A percentile compares a stretch with the other conserved stretches of the same genome.
Conservation (phyloP, 2,888 invertebrate species). For the Pheosia tremula region DNA sequence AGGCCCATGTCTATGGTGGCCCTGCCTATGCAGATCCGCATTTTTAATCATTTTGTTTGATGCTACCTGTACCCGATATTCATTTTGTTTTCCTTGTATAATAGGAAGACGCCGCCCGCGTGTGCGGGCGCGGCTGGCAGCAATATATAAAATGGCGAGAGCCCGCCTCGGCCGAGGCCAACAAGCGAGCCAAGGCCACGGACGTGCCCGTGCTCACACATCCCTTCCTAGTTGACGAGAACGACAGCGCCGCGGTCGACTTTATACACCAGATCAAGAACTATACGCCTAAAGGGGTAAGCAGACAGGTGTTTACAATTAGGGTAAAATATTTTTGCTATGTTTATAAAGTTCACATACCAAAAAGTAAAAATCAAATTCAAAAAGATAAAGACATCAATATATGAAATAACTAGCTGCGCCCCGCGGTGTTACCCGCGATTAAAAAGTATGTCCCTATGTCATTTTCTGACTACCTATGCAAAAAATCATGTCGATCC, state of each 20-base stretch:
- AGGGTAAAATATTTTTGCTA: neutral
- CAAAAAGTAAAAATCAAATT: too few species aligned
- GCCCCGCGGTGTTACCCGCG: too few species aligned
- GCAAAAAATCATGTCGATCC: too few species aligned
- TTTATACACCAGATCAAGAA: slow-evolving; percentile 87
- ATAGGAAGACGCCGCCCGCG: slow-evolving; percentile 82
- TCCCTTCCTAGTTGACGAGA: slow-evolving; percentile 83
- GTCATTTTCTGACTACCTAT: too few species aligned
- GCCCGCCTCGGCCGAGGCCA: slow-evolving; percentile 94
- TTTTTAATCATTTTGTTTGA: too few species aligned
- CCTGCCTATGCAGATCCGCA: too few species aligned
- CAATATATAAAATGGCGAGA: slow-evolving; percentile 96
- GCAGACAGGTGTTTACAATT: slow-evolving; percentile 26
- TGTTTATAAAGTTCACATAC: too few species aligned
- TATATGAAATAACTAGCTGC: too few species aligned
- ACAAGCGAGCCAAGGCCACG: slow-evolving; percentile 92
- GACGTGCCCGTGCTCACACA: slow-evolving; percentile 85
- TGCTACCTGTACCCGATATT: too few species aligned
- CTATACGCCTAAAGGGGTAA: slow-evolving; percentile 90
- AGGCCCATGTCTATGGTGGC: too few species aligned
- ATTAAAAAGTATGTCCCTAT: too few species aligned
- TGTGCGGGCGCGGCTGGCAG: slow-evolving; percentile 94
- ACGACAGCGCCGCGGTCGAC: slow-evolving; percentile 49
- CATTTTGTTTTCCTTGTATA: slow-evolving; percentile 6
- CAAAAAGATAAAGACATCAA: too few species aligned